Percentiles rank a stretch among this genome's conserved stretches.
Evolutionary conservation across 2,888 invertebrate genomes (phyloP).

Genomic region (Allophyes oxyacanthae): DNA sequence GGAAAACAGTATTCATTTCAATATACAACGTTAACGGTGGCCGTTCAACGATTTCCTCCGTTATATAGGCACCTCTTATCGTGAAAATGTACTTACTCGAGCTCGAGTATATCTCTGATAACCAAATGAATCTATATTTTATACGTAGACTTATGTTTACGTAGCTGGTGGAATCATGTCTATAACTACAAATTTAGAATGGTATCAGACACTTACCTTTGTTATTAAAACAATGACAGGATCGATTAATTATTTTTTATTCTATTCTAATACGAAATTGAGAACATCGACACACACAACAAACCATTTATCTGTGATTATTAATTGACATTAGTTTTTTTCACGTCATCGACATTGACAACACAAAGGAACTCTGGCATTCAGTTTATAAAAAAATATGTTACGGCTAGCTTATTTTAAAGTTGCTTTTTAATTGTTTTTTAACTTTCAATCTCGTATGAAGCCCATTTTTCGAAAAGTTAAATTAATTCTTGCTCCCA

Average conservation of each 20-base stretch:
- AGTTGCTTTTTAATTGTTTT: background rate
- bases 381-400: conserved; percentile 14
- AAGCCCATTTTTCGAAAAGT: conserved; percentile 89
- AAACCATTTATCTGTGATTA: conserved; percentile 50
- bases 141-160: conserved; percentile 36
- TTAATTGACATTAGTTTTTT: conserved; percentile 53
- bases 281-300: conserved; percentile 47
- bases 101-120: conserved; percentile 77
- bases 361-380: conserved; percentile 41
- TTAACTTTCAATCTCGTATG: conserved; percentile 13
- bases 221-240: conserved; percentile 21
- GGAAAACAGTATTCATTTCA: conserved; percentile 73
- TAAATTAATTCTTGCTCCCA: conserved; percentile 90
- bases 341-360: conserved; percentile 29
- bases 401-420: background rate
- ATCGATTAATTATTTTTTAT: conserved; percentile 11
- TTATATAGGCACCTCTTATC: conserved; percentile 86
- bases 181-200: conserved; percentile 8
- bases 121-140: conserved; percentile 64
- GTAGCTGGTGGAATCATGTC: conserved; percentile 2
- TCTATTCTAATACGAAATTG: conserved; percentile 14
- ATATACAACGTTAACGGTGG: conserved; percentile 71
- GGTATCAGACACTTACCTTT: conserved; percentile 51
- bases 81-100: conserved; percentile 69
- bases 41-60: conserved; percentile 77